Evolutionary conservation across 2,888 invertebrate species (phyloP).

Genomic region (Lasioglossum pauxillum): DNA sequence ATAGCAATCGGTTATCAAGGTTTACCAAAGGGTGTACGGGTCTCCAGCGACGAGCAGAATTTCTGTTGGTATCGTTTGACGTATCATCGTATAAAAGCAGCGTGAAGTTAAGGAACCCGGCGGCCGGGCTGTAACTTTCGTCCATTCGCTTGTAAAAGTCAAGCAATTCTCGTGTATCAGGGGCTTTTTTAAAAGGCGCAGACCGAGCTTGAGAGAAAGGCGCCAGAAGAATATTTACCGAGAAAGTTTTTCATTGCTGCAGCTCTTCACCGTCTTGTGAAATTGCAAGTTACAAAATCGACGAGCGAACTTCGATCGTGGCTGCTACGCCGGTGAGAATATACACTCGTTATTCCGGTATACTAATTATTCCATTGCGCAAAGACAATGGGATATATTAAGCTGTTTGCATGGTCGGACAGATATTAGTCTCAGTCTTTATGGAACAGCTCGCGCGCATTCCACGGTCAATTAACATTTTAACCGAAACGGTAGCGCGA

Average conservation of each 20-base stretch:
- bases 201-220: constrained; percentile 54
- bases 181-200: constrained; percentile 36
- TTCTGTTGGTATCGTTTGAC: constrained; percentile 61
- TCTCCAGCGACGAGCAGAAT: background rate
- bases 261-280: background rate
- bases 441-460: constrained; percentile 10
- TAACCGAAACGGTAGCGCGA: constrained; percentile 73
- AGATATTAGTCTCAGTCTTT: constrained; percentile 6
- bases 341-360: background rate
- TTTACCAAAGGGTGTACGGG: background rate
- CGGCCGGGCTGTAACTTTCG: constrained; percentile 69
- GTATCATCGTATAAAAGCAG: constrained; percentile 73
- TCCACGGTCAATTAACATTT: constrained; percentile 55
- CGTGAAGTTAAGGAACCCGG: constrained; percentile 70
- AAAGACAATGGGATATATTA: constrained; percentile 10
- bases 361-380: constrained; percentile 9
- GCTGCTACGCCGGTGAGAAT: background rate
- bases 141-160: constrained; percentile 71
- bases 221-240: constrained; percentile 44
- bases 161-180: constrained; percentile 58
- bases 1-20: background rate
- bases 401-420: background rate
- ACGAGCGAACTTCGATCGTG: background rate
- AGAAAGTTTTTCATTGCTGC: constrained; percentile 37
- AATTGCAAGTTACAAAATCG: constrained; percentile 7